These are phyloP conservation scores for Drosophila sucinea DNA, from an alignment of 1,140 invertebrate genomes.

Conservation along the genomic window DNA sequence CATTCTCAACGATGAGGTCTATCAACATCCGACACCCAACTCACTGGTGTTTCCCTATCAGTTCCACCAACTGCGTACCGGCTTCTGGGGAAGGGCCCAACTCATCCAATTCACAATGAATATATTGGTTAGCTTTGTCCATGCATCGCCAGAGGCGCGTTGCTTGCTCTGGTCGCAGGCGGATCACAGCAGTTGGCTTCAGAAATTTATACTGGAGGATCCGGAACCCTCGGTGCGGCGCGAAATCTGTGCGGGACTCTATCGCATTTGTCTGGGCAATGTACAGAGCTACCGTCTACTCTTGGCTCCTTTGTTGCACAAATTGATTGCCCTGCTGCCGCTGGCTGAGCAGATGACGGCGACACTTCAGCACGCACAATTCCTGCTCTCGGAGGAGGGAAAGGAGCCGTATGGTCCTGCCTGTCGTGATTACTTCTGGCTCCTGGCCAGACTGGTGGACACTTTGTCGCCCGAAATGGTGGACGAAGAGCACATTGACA, in stretches of 20 bases:
- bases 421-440: conserved; percentile 97
- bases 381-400: conserved; percentile 88
- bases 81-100: conserved; percentile 93
- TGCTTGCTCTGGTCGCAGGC: conserved; percentile 87
- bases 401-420: conserved; percentile 97
- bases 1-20: conserved; percentile 93
- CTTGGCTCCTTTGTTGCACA: conserved; percentile 90
- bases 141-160: conserved; percentile 88
- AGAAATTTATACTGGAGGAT: conserved; percentile 91
- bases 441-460: conserved; percentile 94
- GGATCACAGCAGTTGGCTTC: conserved; percentile 89
- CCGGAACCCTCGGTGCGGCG: conserved; percentile 93
- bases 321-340: conserved; percentile 90
- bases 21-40: conserved; percentile 83
- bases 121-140: conserved; percentile 92
- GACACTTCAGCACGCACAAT: conserved; percentile 84
- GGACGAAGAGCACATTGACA: conserved; percentile 87
- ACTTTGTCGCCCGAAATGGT: conserved; percentile 91
- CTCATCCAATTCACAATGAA: conserved; percentile 93
- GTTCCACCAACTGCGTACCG: conserved; percentile 91
- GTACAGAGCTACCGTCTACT: conserved; percentile 86
- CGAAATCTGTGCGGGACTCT: conserved; percentile 94
- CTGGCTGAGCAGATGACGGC: conserved; percentile 94
- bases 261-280: conserved; percentile 91
- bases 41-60: conserved; percentile 87